These are phyloP conservation scores for Colius striatus DNA, from an alignment of 2,113 vertebrate species.

Conservation along the genomic window DNA sequence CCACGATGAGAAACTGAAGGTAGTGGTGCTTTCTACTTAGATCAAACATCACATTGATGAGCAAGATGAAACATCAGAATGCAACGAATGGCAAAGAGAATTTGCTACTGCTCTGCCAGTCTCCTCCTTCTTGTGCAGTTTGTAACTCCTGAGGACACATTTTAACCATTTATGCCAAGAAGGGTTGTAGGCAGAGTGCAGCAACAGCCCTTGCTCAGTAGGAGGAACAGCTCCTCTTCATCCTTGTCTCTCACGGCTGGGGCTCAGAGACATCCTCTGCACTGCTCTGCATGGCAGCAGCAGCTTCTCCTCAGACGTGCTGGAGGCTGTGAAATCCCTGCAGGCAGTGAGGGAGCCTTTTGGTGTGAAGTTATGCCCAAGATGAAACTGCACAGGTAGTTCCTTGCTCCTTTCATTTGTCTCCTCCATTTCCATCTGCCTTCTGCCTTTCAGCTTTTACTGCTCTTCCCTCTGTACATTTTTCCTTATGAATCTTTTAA, in stretches of 20 bases:
- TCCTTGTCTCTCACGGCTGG: fast-evolving
- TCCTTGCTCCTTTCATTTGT: background rate
- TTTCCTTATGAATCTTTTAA: background rate
- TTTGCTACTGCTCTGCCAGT: background rate
- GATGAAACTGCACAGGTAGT: background rate
- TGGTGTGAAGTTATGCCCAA: background rate
- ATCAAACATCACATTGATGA: background rate
- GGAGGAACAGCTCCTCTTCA: background rate
- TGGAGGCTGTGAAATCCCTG: background rate
- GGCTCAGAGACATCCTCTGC: background rate
- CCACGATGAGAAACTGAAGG: background rate
- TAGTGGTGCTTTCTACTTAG: background rate
- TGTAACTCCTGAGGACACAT: background rate
- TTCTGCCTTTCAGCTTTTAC: background rate
- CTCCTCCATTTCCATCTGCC: background rate
- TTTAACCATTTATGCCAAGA: background rate
- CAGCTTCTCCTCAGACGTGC: background rate
- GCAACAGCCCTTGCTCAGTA: background rate
- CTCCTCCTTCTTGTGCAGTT: background rate
- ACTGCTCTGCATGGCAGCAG: background rate
- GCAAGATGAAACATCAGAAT: fast-evolving
- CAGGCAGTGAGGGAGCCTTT: background rate
- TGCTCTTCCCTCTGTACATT: background rate
- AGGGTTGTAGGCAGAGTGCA: background rate
- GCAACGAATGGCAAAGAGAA: background rate